Evolutionary conservation across 2,888 invertebrate genomes (phyloP).

Genomic region (Beris chalybata): DNA sequence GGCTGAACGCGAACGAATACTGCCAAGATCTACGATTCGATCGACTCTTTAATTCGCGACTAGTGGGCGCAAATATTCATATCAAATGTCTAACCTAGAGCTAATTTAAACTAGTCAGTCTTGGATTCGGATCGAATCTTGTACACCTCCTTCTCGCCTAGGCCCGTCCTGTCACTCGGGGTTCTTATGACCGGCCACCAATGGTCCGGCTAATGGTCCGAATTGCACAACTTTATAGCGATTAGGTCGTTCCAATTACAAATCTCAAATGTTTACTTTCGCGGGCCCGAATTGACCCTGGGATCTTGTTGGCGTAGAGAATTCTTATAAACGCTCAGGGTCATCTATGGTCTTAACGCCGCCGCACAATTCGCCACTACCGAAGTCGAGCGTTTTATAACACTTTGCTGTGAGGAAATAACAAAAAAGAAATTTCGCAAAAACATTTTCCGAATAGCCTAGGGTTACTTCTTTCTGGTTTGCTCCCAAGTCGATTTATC

Average conservation of each 20-base stretch:
- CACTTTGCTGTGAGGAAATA: too few species aligned
- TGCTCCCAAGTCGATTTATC: too few species aligned
- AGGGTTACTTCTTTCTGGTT: too few species aligned
- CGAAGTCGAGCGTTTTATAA: too few species aligned
- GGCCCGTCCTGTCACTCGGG: conserved; percentile 2
- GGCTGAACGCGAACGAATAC: not conserved
- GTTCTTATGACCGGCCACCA: not conserved
- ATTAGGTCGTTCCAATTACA: not conserved
- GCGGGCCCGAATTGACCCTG: not conserved
- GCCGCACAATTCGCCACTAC: too few species aligned
- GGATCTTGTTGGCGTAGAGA: not conserved
- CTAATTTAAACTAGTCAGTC: conserved; percentile 30
- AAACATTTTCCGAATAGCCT: too few species aligned
- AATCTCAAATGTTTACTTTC: conserved; percentile 21
- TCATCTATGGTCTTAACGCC: too few species aligned
- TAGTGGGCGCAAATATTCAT: conserved; percentile 37
- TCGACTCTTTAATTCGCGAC: conserved; percentile 3
- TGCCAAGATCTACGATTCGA: not conserved
- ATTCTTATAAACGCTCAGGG: too few species aligned
- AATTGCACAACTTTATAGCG: not conserved
- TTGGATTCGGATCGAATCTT: conserved; percentile 25
- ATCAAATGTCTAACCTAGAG: conserved; percentile 38
- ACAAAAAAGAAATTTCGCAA: too few species aligned
- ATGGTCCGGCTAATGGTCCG: not conserved
- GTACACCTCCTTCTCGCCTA: conserved; percentile 18